Evolutionary conservation across 2,113 vertebrate genomes (phyloP), one percentile per base, ranked within the genome.

Genomic region (Mus spicilegus): DNA sequence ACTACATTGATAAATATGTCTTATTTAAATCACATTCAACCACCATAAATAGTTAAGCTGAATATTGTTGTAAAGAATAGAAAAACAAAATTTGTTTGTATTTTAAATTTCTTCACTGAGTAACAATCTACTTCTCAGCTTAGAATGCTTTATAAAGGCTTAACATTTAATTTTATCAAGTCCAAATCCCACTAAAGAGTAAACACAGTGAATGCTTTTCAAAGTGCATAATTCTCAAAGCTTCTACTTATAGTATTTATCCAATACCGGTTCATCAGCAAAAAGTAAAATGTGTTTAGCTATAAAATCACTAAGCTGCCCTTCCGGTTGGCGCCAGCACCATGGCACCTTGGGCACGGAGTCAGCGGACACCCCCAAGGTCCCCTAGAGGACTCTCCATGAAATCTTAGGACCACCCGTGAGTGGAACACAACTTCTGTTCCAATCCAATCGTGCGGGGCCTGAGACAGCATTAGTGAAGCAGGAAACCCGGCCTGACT

Each of bases 251-350:
- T 87, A 94, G 93, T 96, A 95, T 87, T 93, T 97, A 97, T 95
- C 95, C 88, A 96, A 95, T 98, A 98, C 98, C 98, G 98, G 98
- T 98, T 98, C 94, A 97, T 97, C 98, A 96, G 93, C 97, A 98
- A 98, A 96, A 98, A 98, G 95, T 96, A 98, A 98, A 98, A 98
- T 97, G 98, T 97, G 98, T 97, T 98, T 98, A 96, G 96, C 98
- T 98, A 99, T 98, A 98, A 98, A 99, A 98, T 98, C 98, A 98
- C 97, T 98, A 98, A 98, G 98, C 98, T n/a, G n/a, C n/a, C n/a
- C n/a, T n/a, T n/a, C n/a, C n/a, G n/a, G n/a, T n/a, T n/a, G n/a
- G n/a, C n/a, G n/a, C n/a, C n/a, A n/a, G n/a, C n/a, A n/a, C n/a
- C n/a, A n/a, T n/a, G n/a, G n/a, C n/a, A n/a, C n/a, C n/a, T n/a